phyloP scores from a whole-genome alignment of 2,113 vertebrate genomes.

The Leucosticte australis region DNA sequence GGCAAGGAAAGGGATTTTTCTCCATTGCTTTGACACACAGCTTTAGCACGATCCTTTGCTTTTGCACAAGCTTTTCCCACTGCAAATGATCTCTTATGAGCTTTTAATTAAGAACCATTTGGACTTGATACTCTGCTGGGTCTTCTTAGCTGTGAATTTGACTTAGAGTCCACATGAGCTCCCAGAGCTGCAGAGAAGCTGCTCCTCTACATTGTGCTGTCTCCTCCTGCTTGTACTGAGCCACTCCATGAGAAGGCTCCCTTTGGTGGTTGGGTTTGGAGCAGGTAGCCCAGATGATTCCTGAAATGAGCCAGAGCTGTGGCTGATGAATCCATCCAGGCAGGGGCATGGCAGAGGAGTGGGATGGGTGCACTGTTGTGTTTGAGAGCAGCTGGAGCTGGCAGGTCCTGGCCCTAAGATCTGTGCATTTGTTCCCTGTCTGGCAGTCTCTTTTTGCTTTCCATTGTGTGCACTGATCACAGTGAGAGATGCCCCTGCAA shows the following conservation, averaged over 20 bases:
- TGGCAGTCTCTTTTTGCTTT: background rate
- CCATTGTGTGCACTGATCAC: background rate
- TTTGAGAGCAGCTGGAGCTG: background rate
- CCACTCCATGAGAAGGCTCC: background rate
- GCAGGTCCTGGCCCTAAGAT: background rate
- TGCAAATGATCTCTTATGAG: background rate
- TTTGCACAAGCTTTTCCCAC: background rate
- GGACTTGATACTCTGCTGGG: background rate
- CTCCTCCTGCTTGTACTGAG: background rate
- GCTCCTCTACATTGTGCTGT: background rate
- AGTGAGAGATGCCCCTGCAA: background rate
- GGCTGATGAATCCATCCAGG: background rate
- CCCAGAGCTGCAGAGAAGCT: background rate
- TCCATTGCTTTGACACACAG: background rate
- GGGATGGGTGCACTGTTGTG: background rate
- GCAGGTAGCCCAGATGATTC: background rate
- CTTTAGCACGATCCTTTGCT: background rate
- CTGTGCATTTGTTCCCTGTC: background rate
- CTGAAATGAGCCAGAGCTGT: background rate
- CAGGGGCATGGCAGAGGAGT: rapidly evolving
- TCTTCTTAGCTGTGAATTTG: background rate
- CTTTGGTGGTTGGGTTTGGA: background rate
- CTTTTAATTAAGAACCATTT: background rate
- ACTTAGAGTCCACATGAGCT: background rate
- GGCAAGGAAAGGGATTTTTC: background rate